Percentiles rank a stretch among this genome's conserved stretches.
Evolutionary conservation across 2,797 vertebrate genomes (phyloP).

Genomic region (Sebastes variabilis): DNA sequence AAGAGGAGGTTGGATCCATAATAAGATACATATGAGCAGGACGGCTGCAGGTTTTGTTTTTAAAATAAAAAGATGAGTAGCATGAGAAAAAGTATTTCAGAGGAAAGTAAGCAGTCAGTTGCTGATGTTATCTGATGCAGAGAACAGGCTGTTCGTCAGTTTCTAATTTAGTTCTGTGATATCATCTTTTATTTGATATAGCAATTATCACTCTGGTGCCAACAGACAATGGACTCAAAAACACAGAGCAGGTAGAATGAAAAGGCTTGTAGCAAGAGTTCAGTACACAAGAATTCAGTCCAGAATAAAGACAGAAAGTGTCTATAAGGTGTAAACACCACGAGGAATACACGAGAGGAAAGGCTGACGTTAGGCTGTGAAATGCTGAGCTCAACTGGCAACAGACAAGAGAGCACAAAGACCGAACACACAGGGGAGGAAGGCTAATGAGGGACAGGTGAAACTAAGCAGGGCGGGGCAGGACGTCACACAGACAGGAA

Average conservation of each 20-base stretch:
- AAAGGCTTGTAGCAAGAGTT: too few species aligned
- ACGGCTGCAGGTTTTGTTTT: not conserved
- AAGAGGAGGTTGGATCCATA: not conserved
- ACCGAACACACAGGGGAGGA: too few species aligned
- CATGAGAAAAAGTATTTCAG: not conserved
- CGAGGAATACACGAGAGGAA: not conserved
- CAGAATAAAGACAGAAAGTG: too few species aligned
- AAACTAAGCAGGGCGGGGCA: not conserved
- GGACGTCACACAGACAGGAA: not conserved
- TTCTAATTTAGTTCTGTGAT: not conserved
- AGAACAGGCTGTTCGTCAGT: not conserved
- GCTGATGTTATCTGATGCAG: not conserved
- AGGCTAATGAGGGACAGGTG: not conserved
- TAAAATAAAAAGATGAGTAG: not conserved
- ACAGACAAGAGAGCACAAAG: too few species aligned
- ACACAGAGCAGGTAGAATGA: too few species aligned
- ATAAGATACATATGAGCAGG: not conserved
- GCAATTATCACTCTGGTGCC: not conserved
- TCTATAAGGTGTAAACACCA: too few species aligned
- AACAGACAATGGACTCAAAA: not conserved
- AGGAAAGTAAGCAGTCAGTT: not conserved
- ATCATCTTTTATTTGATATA: not conserved
- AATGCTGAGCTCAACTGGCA: too few species aligned
- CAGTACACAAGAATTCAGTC: too few species aligned
- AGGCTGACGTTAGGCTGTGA: not conserved